Evolutionary conservation across 2,888 invertebrate genomes (phyloP).

Genomic region (Pelosia muscerda): DNA sequence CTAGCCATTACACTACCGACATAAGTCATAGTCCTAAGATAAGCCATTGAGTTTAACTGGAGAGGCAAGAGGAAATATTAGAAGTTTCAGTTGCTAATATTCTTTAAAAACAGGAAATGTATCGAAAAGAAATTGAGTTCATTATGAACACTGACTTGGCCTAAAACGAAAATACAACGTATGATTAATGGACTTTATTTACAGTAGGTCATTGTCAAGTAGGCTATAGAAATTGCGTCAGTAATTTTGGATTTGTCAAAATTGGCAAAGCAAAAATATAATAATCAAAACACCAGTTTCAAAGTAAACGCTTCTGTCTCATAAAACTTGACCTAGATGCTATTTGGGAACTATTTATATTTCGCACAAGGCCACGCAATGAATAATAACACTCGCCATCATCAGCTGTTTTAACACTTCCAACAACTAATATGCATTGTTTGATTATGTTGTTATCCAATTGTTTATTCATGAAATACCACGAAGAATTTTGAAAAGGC

Average conservation of each 20-base stretch:
- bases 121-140: no score
- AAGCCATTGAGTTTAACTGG: no score
- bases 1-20: no score
- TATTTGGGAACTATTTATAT: constrained; percentile 36
- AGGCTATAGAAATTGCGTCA: background rate
- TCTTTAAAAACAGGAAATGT: no score
- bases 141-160: background rate
- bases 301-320: constrained; percentile 25
- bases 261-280: constrained; percentile 10
- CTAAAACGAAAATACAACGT: background rate
- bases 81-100: no score
- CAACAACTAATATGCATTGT: constrained; percentile 12
- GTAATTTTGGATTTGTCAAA: background rate
- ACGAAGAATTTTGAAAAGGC: background rate
- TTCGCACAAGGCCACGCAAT: constrained; percentile 40
- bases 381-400: constrained; percentile 24
- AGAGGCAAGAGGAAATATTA: no score
- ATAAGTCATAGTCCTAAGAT: no score
- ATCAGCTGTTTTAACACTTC: constrained; percentile 40
- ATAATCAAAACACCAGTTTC: constrained; percentile 5
- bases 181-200: background rate
- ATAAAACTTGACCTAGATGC: constrained; percentile 48
- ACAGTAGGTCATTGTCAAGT: background rate
- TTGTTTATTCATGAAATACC: background rate
- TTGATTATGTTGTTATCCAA: constrained; percentile 16